phyloP scores from a whole-genome alignment of 1,140 invertebrate genomes.

The Hirudo medicinalis region DNA sequence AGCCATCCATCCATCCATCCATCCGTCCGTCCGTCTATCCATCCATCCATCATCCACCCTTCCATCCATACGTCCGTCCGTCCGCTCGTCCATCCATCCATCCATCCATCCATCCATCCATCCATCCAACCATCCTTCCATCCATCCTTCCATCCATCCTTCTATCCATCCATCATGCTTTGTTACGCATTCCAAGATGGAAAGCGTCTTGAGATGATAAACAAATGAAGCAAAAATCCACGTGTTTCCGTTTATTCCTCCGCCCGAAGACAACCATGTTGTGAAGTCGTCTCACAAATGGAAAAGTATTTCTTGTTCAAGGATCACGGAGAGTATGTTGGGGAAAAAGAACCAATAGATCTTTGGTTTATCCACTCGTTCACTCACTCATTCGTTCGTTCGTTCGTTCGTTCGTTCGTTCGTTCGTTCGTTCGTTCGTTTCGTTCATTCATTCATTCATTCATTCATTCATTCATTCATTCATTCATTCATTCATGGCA shows the following conservation, averaged over 20 bases:
- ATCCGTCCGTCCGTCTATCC: not conserved
- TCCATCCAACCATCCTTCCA: not conserved
- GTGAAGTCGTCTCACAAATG: not conserved
- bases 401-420: not conserved
- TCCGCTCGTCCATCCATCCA: not conserved
- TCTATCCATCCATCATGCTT: not conserved
- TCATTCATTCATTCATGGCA: not conserved
- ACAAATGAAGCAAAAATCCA: not conserved
- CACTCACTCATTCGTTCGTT: not conserved
- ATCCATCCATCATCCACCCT: not conserved
- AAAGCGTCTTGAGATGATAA: not conserved
- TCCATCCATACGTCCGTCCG: not conserved
- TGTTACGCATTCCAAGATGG: not conserved
- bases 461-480: not conserved
- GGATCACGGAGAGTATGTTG: not conserved
- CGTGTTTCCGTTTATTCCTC: not conserved
- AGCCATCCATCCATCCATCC: not conserved
- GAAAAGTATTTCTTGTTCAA: not conserved
- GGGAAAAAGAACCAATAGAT: not conserved
- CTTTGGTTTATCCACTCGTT: no score
- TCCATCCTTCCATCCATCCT: not conserved
- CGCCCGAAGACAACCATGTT: not conserved
- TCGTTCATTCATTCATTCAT: not conserved
- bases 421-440: not conserved
- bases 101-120: not conserved